Conservation (phyloP, 2,113 vertebrate genomes). For the Nycticorax nycticorax region DNA sequence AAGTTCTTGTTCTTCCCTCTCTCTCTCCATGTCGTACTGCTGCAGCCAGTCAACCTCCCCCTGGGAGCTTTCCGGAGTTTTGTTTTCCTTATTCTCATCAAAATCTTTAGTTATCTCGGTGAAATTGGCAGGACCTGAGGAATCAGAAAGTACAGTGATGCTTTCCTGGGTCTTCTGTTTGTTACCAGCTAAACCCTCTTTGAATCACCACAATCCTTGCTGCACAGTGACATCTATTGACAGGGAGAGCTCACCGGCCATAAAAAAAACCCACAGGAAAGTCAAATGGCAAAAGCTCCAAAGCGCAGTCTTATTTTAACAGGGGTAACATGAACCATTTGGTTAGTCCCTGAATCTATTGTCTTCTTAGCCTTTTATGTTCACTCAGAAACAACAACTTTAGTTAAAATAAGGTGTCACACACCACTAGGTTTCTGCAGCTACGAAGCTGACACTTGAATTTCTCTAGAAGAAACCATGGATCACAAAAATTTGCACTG, state of each 20-base stretch:
- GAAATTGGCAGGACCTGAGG: slow-evolving; percentile 74
- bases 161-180: neutral
- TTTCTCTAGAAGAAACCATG: neutral
- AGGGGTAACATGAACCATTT: neutral
- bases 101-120: slow-evolving; percentile 84
- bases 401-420: neutral
- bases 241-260: neutral
- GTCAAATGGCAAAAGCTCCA: neutral
- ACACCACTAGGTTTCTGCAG: neutral
- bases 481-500: slow-evolving; percentile 7
- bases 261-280: neutral
- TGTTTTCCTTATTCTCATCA: slow-evolving; percentile 99
- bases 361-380: neutral
- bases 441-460: neutral
- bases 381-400: neutral
- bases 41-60: slow-evolving; percentile 95
- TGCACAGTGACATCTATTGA: slow-evolving; percentile 58
- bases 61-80: slow-evolving; percentile 90
- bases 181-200: neutral
- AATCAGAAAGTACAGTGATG: slow-evolving; percentile 21
- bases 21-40: slow-evolving; percentile 90
- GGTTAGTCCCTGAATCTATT: neutral
- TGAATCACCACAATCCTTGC: neutral
- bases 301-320: neutral
- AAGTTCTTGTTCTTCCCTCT: slow-evolving; percentile 96